Evolutionary conservation across 2,888 invertebrate species (phyloP), one percentile per base, ranked within the genome.

Genomic region (Dorcus hopei): DNA sequence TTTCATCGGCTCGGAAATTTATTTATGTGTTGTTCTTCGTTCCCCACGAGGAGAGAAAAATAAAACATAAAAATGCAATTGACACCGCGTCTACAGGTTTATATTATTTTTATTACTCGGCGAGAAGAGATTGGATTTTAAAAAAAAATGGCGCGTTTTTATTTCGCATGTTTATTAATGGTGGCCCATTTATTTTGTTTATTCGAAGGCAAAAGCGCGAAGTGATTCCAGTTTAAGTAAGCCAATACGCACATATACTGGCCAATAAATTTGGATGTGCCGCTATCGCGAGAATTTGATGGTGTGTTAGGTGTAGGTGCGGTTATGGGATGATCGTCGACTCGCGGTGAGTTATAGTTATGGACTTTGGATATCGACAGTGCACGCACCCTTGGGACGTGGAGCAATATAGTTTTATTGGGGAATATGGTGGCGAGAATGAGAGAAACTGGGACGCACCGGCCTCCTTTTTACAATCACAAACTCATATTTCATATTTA

Each of bases 41-140:
- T 14, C 68, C 66, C 67, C 68, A 67, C 68, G 68, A 64, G 65
- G 58, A 62, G 63, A 57, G 60, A 64, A 68, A 73, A 74, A 75
- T 72, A 74, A 75, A 74, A 74, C 75, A 77, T 75, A 77, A 77
- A 77, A 76, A 74, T 72, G 74, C 76, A 77, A 77, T 77, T 76
- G 77, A 77, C 77, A 77, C 75, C 74, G 69, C 74, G 74, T 72
- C 74, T 74, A 72, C 75, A 76, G 76, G 76, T 76, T 75, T 74
- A 73, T 75, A 74, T 76, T 74, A 75, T 75, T 75, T 75, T 75
- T 75, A 76, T 75, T 61, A 60, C 57, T 53, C 49, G 63, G 47
- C 45, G 45, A 54, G 58, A 64, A 54, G 59, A 61, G 68, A 67
- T 68, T 65, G 66, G 65, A 67, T 66, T 67, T 62, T 60, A 61